Evolutionary conservation across 2,888 invertebrate genomes (phyloP).

Genomic region (Beris chalybata): DNA sequence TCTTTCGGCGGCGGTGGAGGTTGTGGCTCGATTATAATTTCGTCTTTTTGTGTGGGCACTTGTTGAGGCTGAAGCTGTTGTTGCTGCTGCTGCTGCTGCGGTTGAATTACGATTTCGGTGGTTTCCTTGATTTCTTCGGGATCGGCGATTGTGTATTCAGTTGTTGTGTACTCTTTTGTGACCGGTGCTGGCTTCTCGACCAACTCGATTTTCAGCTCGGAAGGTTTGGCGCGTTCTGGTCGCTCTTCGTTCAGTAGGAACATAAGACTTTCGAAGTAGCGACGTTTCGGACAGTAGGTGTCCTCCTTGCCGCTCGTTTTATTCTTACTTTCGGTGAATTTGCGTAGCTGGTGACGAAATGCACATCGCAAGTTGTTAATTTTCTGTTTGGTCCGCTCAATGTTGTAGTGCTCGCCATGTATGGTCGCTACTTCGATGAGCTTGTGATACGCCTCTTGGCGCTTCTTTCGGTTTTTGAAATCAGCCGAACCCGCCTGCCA

Average conservation of each 20-base stretch:
- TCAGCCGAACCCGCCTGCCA: slow-evolving; percentile 55
- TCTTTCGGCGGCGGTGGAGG: slow-evolving; percentile 36
- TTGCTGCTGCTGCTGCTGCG: neutral
- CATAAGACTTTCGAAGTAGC: slow-evolving; percentile 55
- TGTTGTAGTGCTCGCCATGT: slow-evolving; percentile 55
- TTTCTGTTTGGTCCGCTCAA: slow-evolving; percentile 55
- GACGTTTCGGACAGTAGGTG: slow-evolving; percentile 53
- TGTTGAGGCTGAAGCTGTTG: neutral
- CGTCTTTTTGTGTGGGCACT: slow-evolving; percentile 11
- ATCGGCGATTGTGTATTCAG: slow-evolving; percentile 32
- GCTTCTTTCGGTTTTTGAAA: slow-evolving; percentile 51
- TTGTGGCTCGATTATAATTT: slow-evolving; percentile 35
- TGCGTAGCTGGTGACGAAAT: slow-evolving; percentile 53
- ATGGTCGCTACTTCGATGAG: slow-evolving; percentile 54
- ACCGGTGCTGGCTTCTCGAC: slow-evolving; percentile 31
- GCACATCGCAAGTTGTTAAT: slow-evolving; percentile 55
- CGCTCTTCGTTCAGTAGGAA: slow-evolving; percentile 54
- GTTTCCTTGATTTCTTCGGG: slow-evolving; percentile 30
- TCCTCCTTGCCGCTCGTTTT: slow-evolving; percentile 53
- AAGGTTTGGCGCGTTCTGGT: slow-evolving; percentile 43
- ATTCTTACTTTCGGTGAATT: slow-evolving; percentile 53
- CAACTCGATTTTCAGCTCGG: slow-evolving; percentile 43
- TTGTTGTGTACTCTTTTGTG: neutral
- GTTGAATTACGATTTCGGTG: slow-evolving; percentile 13
- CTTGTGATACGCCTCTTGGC: slow-evolving; percentile 54